These are phyloP conservation scores for Ciconia boyciana DNA, from an alignment of 2,113 vertebrate genomes.

Conservation along the genomic window DNA sequence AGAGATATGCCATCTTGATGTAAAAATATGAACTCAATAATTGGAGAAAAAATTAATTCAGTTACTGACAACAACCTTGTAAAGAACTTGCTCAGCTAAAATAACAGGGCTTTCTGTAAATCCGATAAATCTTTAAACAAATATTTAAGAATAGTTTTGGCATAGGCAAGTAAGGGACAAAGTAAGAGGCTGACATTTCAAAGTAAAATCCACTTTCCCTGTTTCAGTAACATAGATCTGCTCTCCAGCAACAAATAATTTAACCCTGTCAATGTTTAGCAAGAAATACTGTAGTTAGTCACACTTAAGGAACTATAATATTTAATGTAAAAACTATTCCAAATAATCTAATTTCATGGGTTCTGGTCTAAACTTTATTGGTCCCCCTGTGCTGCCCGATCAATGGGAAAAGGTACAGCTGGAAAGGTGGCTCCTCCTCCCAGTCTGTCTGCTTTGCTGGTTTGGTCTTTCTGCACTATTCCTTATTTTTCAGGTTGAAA, in stretches of 20 bases:
- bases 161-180: neutral
- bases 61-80: neutral
- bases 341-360: neutral
- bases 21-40: neutral
- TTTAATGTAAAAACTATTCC: neutral
- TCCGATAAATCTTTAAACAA: constrained; percentile 2
- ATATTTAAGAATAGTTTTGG: constrained; percentile 21
- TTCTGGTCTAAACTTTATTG: neutral
- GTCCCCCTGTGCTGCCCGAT: neutral
- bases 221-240: neutral
- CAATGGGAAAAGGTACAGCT: neutral
- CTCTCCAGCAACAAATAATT: neutral
- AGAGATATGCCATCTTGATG: neutral
- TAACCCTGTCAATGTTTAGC: neutral
- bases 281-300: neutral
- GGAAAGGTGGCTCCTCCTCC: neutral
- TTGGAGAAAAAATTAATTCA: neutral
- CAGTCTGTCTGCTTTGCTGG: neutral
- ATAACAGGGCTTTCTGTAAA: constrained; percentile 19
- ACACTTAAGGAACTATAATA: neutral
- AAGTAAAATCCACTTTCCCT: neutral
- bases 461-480: neutral
- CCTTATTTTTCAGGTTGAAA: neutral
- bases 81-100: constrained; percentile 20
- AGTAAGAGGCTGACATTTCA: constrained; percentile 16